A percentile compares a stretch with the other conserved stretches of the same genome.
Evolutionary conservation across 2,888 invertebrate species (phyloP).

Genomic region (Busseola fusca): DNA sequence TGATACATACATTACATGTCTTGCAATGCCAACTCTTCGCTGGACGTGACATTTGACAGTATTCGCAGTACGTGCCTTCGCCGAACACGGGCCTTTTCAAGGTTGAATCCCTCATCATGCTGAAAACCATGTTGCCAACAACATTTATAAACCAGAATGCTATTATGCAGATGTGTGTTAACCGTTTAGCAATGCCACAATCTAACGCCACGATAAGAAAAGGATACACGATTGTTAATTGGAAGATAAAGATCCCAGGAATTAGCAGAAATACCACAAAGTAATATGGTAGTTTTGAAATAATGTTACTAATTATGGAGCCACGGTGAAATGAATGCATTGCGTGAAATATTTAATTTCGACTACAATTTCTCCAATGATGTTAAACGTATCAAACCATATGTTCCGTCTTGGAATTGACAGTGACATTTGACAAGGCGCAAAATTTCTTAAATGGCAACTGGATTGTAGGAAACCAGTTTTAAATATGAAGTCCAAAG

Average conservation of each 20-base stretch:
- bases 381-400: slow-evolving; percentile 10
- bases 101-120: slow-evolving; percentile 70
- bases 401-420: slow-evolving; percentile 37
- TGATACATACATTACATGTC: slow-evolving; percentile 93
- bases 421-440: slow-evolving; percentile 53
- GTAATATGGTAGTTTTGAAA: slow-evolving; percentile 65
- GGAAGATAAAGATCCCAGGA: slow-evolving; percentile 73
- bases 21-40: slow-evolving; percentile 96
- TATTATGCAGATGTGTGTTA: slow-evolving; percentile 67
- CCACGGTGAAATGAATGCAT: slow-evolving; percentile 12
- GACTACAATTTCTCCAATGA: slow-evolving; percentile 10
- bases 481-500: slow-evolving; percentile 46
- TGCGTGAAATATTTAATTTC: slow-evolving; percentile 7
- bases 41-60: slow-evolving; percentile 92
- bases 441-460: slow-evolving; percentile 41
- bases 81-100: slow-evolving; percentile 53
- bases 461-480: slow-evolving; percentile 51
- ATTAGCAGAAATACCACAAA: slow-evolving; percentile 67
- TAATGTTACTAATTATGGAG: slow-evolving; percentile 31
- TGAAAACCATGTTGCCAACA: slow-evolving; percentile 75
- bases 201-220: slow-evolving; percentile 64
- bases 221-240: slow-evolving; percentile 73
- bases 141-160: slow-evolving; percentile 75
- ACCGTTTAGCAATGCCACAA: slow-evolving; percentile 63
- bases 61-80: slow-evolving; percentile 90